phyloP scores from a whole-genome alignment of 2,888 invertebrate species.

The Nipponacmea schrenckii region DNA sequence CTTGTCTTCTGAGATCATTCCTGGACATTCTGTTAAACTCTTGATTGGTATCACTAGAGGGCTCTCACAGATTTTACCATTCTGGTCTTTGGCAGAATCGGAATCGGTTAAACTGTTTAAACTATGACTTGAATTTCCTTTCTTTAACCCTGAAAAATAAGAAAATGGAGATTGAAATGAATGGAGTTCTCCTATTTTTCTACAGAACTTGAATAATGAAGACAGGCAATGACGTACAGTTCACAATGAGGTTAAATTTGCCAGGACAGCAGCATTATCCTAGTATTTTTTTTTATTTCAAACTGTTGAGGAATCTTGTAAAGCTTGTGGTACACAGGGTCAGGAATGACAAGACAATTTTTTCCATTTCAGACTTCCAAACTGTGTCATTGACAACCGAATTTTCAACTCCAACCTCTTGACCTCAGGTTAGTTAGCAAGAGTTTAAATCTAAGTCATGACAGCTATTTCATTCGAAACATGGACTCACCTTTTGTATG shows the following conservation, averaged over 20 bases:
- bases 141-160: not conserved
- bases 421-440: too few relatives aligned
- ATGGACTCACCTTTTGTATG: constrained; percentile 35
- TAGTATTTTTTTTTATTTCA: too few relatives aligned
- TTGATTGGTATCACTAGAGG: constrained; percentile 79
- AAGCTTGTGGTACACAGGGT: too few relatives aligned
- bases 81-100: constrained; percentile 11
- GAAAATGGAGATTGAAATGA: too few relatives aligned
- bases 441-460: too few relatives aligned
- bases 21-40: constrained; percentile 74
- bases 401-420: too few relatives aligned
- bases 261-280: not conserved
- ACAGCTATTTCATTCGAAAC: not conserved
- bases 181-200: constrained; percentile 32
- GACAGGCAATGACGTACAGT: too few relatives aligned
- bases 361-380: not conserved
- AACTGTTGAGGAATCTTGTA: too few relatives aligned
- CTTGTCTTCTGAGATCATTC: constrained; percentile 77
- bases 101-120: constrained; percentile 16
- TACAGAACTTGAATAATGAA: constrained; percentile 13
- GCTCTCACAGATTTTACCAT: constrained; percentile 36
- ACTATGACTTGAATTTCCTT: too few relatives aligned
- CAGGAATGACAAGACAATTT: not conserved
- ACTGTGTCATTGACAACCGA: constrained; percentile 3
- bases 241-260: too few relatives aligned